phyloP scores from a whole-genome alignment of 2,888 invertebrate species.

The Myopa tessellatipennis region DNA sequence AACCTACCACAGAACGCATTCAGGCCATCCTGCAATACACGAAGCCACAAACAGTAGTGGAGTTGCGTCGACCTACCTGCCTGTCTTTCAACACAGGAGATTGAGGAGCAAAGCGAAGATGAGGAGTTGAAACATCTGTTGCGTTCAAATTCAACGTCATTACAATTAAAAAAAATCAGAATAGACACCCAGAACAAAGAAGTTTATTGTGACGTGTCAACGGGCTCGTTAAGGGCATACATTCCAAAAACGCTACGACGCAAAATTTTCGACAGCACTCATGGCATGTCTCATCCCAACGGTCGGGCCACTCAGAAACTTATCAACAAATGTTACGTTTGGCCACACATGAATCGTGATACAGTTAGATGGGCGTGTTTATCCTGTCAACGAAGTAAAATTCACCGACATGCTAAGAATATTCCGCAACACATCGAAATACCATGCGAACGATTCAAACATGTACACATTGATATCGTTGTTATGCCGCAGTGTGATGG shows the following conservation, averaged over 20 bases:
- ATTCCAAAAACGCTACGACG: constrained; percentile 31
- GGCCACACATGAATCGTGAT: constrained; percentile 45
- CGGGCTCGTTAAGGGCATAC: constrained; percentile 34
- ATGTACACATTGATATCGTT: constrained; percentile 29
- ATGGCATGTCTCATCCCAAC: constrained; percentile 39
- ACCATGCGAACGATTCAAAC: constrained; percentile 7
- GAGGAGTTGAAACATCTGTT: constrained; percentile 34
- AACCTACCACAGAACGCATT: constrained; percentile 39
- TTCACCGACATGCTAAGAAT: constrained; percentile 3
- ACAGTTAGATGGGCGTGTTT: constrained; percentile 35
- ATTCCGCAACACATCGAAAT: constrained; percentile 15
- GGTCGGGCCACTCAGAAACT: constrained; percentile 37
- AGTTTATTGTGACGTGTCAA: constrained; percentile 43
- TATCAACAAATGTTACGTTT: constrained; percentile 38
- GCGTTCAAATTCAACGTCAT: constrained; percentile 28
- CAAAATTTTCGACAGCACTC: constrained; percentile 32
- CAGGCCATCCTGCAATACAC: constrained; percentile 37
- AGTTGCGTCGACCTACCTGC: constrained; percentile 41
- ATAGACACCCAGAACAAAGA: constrained; percentile 25
- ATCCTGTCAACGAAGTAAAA: constrained; percentile 40
- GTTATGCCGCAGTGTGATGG: constrained; percentile 11
- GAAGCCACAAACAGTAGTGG: constrained; percentile 26
- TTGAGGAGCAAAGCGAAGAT: constrained; percentile 40
- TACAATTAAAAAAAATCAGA: constrained; percentile 32
- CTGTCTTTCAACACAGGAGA: constrained; percentile 29